A percentile compares a stretch with the other conserved stretches of the same genome.
phyloP scores from a whole-genome alignment of 2,888 invertebrate species.

The Brachycybe producta region DNA sequence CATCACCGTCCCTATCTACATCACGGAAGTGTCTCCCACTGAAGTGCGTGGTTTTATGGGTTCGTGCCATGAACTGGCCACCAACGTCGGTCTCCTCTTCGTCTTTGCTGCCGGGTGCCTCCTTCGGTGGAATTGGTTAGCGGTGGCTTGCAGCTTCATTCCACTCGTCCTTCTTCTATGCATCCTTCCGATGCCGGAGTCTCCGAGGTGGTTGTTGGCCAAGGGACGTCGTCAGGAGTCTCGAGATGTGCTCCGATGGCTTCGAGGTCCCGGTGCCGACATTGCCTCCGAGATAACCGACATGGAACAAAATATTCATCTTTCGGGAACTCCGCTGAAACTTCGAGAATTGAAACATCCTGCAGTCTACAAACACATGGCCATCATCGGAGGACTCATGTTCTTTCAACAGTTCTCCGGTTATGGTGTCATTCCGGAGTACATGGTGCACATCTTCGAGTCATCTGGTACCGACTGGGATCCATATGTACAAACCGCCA shows the following conservation, averaged over 20 bases:
- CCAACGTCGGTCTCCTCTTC: constrained; percentile 7
- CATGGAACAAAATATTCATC: constrained; percentile 9
- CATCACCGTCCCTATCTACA: constrained; percentile 15
- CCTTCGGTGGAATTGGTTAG: constrained; percentile 13
- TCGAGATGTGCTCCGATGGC: neutral
- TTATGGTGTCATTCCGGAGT: constrained; percentile 18
- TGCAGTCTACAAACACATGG: constrained; percentile 42
- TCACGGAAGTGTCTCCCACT: constrained; percentile 19
- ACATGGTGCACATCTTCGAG: constrained; percentile 20
- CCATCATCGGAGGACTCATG: constrained; percentile 55
- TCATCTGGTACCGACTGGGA: constrained; percentile 17
- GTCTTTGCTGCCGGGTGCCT: constrained; percentile 6
- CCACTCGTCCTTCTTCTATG: neutral
- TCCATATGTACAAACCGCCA: constrained; percentile 16
- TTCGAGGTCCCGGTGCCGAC: constrained; percentile 8
- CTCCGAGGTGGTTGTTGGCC: constrained; percentile 12
- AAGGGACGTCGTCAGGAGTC: neutral
- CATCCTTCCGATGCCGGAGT: constrained; percentile 12
- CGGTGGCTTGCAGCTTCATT: constrained; percentile 6
- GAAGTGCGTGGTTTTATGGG: constrained; percentile 19
- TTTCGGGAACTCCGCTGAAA: neutral
- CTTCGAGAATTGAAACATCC: neutral
- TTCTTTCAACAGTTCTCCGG: constrained; percentile 22
- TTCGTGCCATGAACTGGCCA: constrained; percentile 16
- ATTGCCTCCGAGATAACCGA: neutral